Evolutionary conservation across 2,888 invertebrate species (phyloP).

Genomic region (Eumerus sabulonum): DNA sequence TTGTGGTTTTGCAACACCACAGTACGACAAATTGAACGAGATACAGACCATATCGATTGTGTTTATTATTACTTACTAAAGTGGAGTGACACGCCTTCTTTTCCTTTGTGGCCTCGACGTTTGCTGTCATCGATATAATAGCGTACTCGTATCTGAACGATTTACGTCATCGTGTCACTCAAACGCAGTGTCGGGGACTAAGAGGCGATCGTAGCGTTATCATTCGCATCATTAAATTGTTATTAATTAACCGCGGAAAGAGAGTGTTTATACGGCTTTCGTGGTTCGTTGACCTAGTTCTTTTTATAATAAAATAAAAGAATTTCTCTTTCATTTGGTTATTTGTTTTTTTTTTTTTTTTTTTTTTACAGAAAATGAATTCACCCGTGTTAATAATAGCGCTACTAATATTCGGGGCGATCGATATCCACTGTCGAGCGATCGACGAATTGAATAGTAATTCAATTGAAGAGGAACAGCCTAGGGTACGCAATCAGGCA

Average conservation of each 20-base stretch:
- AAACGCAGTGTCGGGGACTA: conserved; percentile 10
- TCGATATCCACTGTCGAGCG: conserved; percentile 75
- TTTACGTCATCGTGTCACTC: conserved; percentile 63
- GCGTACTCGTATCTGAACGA: conserved; percentile 21
- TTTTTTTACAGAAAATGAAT: conserved; percentile 77
- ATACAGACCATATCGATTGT: too few species aligned
- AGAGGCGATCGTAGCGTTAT: conserved; percentile 45
- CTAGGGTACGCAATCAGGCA: conserved; percentile 39
- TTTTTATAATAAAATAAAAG: conserved; percentile 53
- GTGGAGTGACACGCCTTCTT: conserved; percentile 55
- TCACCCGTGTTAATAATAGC: conserved; percentile 76
- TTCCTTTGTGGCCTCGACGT: conserved; percentile 41
- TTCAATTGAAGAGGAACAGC: conserved; percentile 73
- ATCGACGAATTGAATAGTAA: conserved; percentile 76
- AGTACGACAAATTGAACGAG: too few species aligned
- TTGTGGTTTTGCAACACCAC: too few species aligned
- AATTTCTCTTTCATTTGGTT: neutral
- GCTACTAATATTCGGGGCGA: conserved; percentile 75
- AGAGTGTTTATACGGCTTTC: conserved; percentile 30
- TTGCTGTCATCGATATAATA: conserved; percentile 16
- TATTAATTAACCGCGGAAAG: conserved; percentile 31
- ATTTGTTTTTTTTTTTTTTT: conserved; percentile 16
- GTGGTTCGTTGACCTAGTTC: conserved; percentile 61
- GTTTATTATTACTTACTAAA: neutral
- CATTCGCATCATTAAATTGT: conserved; percentile 40